Base-by-base conservation (phyloP, 2,888 invertebrate genomes). In the Therioaphis trifolii region DNA sequence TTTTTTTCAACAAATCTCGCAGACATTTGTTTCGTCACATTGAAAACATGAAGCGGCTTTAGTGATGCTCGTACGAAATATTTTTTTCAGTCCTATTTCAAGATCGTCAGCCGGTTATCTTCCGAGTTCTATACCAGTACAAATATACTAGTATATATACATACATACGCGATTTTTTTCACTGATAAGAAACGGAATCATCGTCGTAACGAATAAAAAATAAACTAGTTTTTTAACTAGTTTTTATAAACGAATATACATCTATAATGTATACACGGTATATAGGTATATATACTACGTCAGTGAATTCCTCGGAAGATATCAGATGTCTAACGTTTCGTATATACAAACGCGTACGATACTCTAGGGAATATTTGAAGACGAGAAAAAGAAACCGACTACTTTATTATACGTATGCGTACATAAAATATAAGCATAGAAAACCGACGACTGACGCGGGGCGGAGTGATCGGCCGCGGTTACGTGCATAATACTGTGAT, bases 181-280 rank as follows among this genome's bases (percentile, higher is more conserved):
- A 12, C 40, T 27, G 78, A 79, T 79, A 69, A 79, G 74, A 66
- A 24, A 76, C 61, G n/a, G 4, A 66, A 79, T 79, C 12, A 43
- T 79, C 68, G 18, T 55, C n/a, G 14, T 40, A 27, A 55, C 35
- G 52, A 78, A 68, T 55, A 69, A 68, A 69, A 35, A 78, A 76
- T 27, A 77, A 78, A 78, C 77, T 78, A 78, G 77, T 78, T 78
- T 52, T 14, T 77, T 21, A 66, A 78, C 66, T 78, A 66, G 58
- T 61, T 61, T 61, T 55, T 15, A 0, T 29, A 35, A 49, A 66
- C 52, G 35, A 35, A 35, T 35, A 35, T 7, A 35, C 7, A 35
- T 35, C 3, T 35, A 35, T 35, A n/a, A n/a, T n/a, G n/a, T n/a
- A n/a, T n/a, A n/a, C n/a, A n/a, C n/a, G n/a, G n/a, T n/a, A 35